A percentile compares a stretch with the other conserved stretches of the same genome.
These are phyloP conservation scores for Sebastes alutus DNA, from an alignment of 2,797 vertebrate genomes.

Conservation along the genomic window DNA sequence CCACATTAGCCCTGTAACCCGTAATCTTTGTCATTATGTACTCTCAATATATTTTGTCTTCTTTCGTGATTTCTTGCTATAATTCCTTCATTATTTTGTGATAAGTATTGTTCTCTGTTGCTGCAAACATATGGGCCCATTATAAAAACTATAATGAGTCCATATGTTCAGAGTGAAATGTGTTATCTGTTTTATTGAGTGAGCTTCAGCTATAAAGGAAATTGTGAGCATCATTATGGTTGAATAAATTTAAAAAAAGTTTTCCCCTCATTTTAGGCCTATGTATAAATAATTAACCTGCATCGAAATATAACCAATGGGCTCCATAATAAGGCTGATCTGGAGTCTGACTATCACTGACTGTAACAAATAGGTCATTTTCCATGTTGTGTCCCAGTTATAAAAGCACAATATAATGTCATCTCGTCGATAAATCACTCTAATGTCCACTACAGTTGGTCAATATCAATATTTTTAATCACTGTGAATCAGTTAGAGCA, in stretches of 20 bases:
- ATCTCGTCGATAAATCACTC: not conserved
- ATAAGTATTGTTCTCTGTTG: not conserved
- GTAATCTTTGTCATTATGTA: not conserved
- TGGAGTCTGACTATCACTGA: not conserved
- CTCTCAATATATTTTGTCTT: not conserved
- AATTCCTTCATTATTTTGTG: not conserved
- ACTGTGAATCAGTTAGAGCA: no score
- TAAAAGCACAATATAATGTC: conserved; percentile 5
- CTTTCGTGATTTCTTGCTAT: not conserved
- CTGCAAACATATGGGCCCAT: no score
- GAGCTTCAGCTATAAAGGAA: not conserved
- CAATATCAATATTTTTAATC: no score
- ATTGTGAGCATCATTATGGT: not conserved
- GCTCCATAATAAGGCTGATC: not conserved
- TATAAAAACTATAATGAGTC: not conserved
- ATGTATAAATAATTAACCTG: not conserved
- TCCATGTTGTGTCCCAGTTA: conserved; percentile 7
- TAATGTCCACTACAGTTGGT: no score
- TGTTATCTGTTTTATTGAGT: not conserved
- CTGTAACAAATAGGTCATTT: conserved; percentile 20
- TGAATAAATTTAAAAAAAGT: not conserved
- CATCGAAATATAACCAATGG: not conserved
- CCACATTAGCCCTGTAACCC: not conserved
- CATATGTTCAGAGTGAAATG: not conserved
- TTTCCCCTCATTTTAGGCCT: not conserved